A percentile compares a stretch with the other conserved stretches of the same genome.
Conservation (phyloP, 2,113 vertebrate species). For the Phycodurus eques region DNA sequence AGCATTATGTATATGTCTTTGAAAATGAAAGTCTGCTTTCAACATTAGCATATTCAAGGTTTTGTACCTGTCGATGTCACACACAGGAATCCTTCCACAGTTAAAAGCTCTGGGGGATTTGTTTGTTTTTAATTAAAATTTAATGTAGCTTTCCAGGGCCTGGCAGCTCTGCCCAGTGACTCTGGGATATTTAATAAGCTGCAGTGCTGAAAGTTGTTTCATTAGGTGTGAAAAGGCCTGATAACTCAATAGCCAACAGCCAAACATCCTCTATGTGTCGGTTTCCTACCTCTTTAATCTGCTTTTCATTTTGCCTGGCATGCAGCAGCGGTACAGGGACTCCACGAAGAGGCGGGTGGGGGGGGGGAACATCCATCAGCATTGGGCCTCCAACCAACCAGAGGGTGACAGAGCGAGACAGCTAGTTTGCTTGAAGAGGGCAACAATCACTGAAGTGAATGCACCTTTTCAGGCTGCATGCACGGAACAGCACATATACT, state of each 20-base stretch:
- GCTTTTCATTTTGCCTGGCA: constrained; percentile 75
- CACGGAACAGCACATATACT: constrained; percentile 15
- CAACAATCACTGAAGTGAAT: constrained; percentile 54
- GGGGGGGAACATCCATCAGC: constrained; percentile 64
- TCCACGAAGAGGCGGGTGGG: constrained; percentile 46
- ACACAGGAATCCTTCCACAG: constrained; percentile 28
- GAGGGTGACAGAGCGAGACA: constrained; percentile 54
- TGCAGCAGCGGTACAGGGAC: constrained; percentile 63
- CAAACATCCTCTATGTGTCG: constrained; percentile 72
- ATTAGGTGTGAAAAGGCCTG: constrained; percentile 78
- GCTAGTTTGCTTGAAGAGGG: constrained; percentile 56
- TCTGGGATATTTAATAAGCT: constrained; percentile 74
- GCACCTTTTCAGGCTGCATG: constrained; percentile 23
- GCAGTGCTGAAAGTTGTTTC: constrained; percentile 75
- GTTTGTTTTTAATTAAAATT: constrained; percentile 76
- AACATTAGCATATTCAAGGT: constrained; percentile 12
- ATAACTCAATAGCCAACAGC: constrained; percentile 79
- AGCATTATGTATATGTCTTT: background rate
- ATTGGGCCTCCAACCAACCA: constrained; percentile 62
- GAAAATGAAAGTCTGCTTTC: constrained; percentile 2
- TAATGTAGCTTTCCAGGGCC: constrained; percentile 65
- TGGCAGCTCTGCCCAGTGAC: constrained; percentile 66
- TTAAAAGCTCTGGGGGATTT: constrained; percentile 64
- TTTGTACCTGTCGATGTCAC: constrained; percentile 43
- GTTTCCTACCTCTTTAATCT: constrained; percentile 73